These are phyloP conservation scores for Ephialtes manifestator DNA, from an alignment of 2,888 invertebrate species.

Conservation along the genomic window DNA sequence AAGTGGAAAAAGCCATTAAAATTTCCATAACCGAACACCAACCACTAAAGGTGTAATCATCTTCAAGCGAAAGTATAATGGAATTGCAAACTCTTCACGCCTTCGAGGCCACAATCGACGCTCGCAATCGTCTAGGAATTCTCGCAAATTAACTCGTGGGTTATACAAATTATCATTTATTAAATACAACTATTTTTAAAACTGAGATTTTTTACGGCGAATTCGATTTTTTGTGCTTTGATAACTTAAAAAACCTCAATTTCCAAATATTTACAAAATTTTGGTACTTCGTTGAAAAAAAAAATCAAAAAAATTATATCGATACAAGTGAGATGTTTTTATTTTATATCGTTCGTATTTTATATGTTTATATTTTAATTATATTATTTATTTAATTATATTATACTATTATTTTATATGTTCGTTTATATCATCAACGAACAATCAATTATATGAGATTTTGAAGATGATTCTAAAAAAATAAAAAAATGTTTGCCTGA, in stretches of 20 bases:
- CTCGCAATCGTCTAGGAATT: neutral
- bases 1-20: slow-evolving; percentile 17
- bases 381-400: no score
- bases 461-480: no score
- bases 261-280: no score
- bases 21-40: neutral
- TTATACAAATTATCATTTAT: neutral
- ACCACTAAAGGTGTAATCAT: slow-evolving; percentile 4
- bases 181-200: neutral
- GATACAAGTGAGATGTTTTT: no score
- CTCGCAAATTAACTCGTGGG: neutral
- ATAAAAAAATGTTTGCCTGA: neutral
- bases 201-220: neutral
- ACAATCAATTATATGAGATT: no score
- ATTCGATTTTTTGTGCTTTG: neutral
- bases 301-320: no score
- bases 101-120: neutral
- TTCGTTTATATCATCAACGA: no score
- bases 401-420: no score
- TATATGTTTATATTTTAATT: no score
- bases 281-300: no score
- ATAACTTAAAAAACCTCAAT: neutral
- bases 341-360: no score
- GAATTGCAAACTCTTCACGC: neutral
- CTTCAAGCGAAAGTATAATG: slow-evolving; percentile 1